Percentiles rank a stretch among this genome's conserved stretches.
Evolutionary conservation across 2,888 invertebrate genomes (phyloP).

Genomic region (Onchidella celtica): DNA sequence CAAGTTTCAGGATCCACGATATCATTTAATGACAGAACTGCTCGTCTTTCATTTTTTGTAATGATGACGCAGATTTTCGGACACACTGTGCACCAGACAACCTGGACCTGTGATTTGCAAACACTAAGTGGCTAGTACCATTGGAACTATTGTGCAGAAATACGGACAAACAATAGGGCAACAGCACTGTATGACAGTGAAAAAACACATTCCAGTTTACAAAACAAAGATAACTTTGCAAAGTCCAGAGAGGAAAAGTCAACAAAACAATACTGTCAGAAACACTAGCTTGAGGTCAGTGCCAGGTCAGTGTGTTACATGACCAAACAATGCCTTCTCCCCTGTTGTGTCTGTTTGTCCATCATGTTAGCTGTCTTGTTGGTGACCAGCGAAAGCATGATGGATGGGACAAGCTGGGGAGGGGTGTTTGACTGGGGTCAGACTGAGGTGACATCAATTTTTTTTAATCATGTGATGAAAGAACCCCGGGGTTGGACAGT

Average conservation of each 20-base stretch:
- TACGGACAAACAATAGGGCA: no score
- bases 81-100: no score
- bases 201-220: not conserved
- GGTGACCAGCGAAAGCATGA: not conserved
- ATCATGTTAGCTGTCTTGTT: not conserved
- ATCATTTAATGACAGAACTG: no score
- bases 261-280: not conserved
- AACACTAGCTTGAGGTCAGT: not conserved
- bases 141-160: no score
- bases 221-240: not conserved
- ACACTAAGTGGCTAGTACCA: no score
- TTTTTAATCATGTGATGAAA: no score
- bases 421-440: not conserved
- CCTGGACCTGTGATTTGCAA: no score
- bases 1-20: no score
- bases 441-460: not conserved
- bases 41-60: no score
- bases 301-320: not conserved
- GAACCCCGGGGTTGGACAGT: not conserved
- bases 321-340: not conserved
- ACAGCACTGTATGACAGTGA: no score
- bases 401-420: not conserved
- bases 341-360: not conserved
- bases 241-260: not conserved
- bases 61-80: no score